Evolutionary conservation across 2,113 vertebrate genomes (phyloP).

Genomic region (Nothobranchius furzeri): DNA sequence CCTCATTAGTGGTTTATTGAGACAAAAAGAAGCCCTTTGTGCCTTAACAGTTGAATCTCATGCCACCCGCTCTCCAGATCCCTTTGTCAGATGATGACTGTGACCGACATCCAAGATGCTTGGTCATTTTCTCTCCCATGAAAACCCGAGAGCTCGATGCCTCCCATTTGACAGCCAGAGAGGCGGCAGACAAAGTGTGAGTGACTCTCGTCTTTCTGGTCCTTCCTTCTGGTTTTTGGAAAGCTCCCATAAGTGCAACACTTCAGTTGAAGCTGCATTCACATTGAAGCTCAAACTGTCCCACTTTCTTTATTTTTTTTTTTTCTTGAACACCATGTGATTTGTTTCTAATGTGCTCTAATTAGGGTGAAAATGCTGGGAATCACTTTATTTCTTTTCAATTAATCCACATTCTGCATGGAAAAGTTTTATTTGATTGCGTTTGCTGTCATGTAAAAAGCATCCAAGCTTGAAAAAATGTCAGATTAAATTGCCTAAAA

Average conservation of each 20-base stretch:
- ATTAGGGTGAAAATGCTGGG: conserved; percentile 13
- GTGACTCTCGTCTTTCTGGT: conserved; percentile 45
- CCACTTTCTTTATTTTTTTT: not conserved
- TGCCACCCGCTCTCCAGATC: conserved; percentile 38
- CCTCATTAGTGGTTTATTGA: conserved; percentile 61
- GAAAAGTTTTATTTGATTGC: not conserved
- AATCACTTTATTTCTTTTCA: not conserved
- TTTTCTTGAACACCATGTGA: conserved; percentile 28
- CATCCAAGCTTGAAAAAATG: conserved; percentile 1
- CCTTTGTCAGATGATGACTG: conserved; percentile 45
- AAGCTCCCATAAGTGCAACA: conserved; percentile 32
- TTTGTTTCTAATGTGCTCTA: conserved; percentile 7
- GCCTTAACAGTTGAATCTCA: conserved; percentile 52
- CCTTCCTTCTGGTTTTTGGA: conserved; percentile 51
- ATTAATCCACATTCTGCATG: not conserved
- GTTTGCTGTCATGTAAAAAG: not conserved
- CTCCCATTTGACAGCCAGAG: conserved; percentile 44
- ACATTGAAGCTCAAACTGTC: conserved; percentile 17
- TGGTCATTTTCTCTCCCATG: conserved; percentile 28
- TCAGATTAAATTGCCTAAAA: not conserved
- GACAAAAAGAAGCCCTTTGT: conserved; percentile 59
- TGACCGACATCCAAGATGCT: conserved; percentile 53
- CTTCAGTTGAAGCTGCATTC: conserved; percentile 35
- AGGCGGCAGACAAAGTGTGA: conserved; percentile 35
- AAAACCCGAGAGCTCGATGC: conserved; percentile 45